These are phyloP conservation scores for Incurvaria masculella DNA, from an alignment of 2,888 invertebrate species.

Conservation along the genomic window DNA sequence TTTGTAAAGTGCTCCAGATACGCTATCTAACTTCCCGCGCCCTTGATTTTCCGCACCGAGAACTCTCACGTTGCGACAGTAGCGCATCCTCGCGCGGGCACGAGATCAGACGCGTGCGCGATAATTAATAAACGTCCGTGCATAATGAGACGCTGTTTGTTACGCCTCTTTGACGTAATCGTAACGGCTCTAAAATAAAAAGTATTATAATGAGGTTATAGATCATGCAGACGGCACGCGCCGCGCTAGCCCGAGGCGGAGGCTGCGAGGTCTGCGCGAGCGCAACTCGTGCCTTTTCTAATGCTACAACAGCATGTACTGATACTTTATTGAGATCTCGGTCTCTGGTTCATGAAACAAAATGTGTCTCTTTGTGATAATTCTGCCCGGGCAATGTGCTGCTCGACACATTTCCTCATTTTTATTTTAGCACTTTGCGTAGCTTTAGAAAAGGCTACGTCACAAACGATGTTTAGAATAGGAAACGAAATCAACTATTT, in stretches of 20 bases:
- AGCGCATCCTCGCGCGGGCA: not conserved
- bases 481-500: too few species aligned
- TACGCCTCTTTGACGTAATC: not conserved
- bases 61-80: not conserved
- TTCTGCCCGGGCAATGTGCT: too few species aligned
- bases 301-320: not conserved
- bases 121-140: not conserved
- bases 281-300: slow-evolving; percentile 3
- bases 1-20: not conserved
- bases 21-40: not conserved
- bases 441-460: too few species aligned
- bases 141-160: not conserved
- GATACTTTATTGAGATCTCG: not conserved
- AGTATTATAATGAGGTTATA: slow-evolving; percentile 25
- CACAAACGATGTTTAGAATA: too few species aligned
- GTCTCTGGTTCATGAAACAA: not conserved
- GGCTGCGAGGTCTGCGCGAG: slow-evolving; percentile 5
- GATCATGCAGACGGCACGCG: slow-evolving; percentile 36
- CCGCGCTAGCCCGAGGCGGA: slow-evolving; percentile 16
- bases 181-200: not conserved
- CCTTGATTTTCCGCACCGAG: not conserved
- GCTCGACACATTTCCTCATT: too few species aligned
- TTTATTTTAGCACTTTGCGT: too few species aligned
- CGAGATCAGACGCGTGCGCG: not conserved
- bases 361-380: not conserved